Percentiles rank a stretch among this genome's conserved stretches.
Conservation (phyloP, 1,140 invertebrate species). For the Meteorus sp. region DNA sequence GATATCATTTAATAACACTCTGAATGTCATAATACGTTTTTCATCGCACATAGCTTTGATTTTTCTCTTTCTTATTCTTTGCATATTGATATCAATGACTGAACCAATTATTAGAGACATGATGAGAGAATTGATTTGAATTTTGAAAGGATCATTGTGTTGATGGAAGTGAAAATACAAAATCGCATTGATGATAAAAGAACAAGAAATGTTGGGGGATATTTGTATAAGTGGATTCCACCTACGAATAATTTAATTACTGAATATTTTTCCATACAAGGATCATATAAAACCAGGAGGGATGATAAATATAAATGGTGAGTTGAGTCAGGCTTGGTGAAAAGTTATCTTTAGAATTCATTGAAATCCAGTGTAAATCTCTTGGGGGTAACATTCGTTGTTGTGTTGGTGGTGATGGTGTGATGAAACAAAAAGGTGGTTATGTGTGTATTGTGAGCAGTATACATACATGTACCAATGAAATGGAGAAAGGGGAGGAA, state of each 20-base stretch:
- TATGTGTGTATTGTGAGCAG: too few relatives aligned
- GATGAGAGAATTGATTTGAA: too few relatives aligned
- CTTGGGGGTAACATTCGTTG: conserved; percentile 15
- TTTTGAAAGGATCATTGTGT: too few relatives aligned
- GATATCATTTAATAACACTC: too few relatives aligned
- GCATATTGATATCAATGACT: too few relatives aligned
- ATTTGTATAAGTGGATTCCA: conserved; percentile 41
- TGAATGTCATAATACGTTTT: too few relatives aligned
- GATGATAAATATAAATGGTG: too few relatives aligned
- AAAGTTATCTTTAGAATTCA: conserved; percentile 46
- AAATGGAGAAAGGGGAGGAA: conserved; percentile 15
- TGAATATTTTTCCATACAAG: background rate
- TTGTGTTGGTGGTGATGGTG: background rate
- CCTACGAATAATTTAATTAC: background rate
- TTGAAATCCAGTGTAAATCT: conserved; percentile 39
- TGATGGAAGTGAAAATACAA: too few relatives aligned
- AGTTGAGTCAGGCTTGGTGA: conserved; percentile 16
- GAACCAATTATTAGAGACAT: too few relatives aligned
- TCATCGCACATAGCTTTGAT: too few relatives aligned
- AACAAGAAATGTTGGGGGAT: conserved; percentile 30
- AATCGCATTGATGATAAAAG: conserved; percentile 41
- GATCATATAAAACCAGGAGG: too few relatives aligned
- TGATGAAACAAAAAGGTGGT: background rate
- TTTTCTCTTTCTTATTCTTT: too few relatives aligned
- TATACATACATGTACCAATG: conserved; percentile 21